Percentiles rank a stretch among this genome's conserved stretches.
Conservation (phyloP, 2,888 invertebrate genomes). For the Esperia sulphurella region DNA sequence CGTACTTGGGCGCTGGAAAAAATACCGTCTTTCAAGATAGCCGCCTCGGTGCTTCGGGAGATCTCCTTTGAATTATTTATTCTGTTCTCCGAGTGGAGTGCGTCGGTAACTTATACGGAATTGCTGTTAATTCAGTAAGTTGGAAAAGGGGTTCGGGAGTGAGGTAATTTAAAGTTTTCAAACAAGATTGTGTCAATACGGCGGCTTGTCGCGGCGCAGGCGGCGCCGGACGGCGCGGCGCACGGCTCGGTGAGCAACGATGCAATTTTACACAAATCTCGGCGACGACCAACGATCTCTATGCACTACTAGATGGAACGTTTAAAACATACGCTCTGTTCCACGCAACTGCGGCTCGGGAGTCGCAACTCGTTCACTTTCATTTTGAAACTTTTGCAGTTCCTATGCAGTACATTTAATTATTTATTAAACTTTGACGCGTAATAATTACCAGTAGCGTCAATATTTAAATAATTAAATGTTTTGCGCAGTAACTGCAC, state of each 20-base stretch:
- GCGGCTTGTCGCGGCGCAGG: background rate
- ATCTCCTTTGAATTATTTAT: slow-evolving; percentile 27
- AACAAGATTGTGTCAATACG: slow-evolving; percentile 23
- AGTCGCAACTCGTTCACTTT: too few relatives aligned
- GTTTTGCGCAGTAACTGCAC: too few relatives aligned
- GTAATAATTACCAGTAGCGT: too few relatives aligned
- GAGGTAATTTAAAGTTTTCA: slow-evolving; percentile 29
- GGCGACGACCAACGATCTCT: too few relatives aligned
- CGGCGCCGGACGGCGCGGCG: background rate
- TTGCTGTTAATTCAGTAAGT: slow-evolving; percentile 25
- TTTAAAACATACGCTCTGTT: too few relatives aligned
- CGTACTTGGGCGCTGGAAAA: slow-evolving; percentile 15
- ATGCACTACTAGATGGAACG: too few relatives aligned
- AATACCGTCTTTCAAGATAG: slow-evolving; percentile 16
- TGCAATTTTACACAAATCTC: background rate
- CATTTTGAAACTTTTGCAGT: too few relatives aligned
- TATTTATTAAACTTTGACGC: too few relatives aligned
- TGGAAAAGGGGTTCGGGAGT: slow-evolving; percentile 17
- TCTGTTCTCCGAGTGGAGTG: background rate
- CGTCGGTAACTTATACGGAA: slow-evolving; percentile 12
- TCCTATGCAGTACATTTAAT: too few relatives aligned
- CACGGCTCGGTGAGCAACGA: background rate
- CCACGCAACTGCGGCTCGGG: too few relatives aligned
- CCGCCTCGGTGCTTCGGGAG: slow-evolving; percentile 1
- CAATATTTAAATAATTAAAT: too few relatives aligned